Evolutionary conservation across 1,140 invertebrate species (phyloP).

Genomic region (Whitmania pigra): DNA sequence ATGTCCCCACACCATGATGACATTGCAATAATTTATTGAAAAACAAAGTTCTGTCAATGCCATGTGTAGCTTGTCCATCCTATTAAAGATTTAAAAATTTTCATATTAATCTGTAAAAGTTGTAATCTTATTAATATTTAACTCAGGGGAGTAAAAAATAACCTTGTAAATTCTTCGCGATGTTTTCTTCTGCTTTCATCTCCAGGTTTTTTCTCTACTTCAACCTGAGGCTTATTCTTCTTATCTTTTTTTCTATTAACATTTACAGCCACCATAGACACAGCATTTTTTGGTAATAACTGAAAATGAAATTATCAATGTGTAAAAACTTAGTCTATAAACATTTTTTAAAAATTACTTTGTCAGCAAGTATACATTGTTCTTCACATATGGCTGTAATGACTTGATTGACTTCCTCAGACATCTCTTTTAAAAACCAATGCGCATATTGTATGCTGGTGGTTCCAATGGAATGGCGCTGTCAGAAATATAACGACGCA

Average conservation of each 20-base stretch:
- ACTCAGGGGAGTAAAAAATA: slow-evolving; percentile 29
- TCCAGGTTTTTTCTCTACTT: slow-evolving; percentile 53
- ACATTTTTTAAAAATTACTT: slow-evolving; percentile 40
- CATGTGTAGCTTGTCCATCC: slow-evolving; percentile 97
- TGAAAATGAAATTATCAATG: slow-evolving; percentile 31
- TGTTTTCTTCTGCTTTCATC: slow-evolving; percentile 87
- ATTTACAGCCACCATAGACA: slow-evolving; percentile 64
- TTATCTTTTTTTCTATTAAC: slow-evolving; percentile 34
- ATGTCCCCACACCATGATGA: slow-evolving; percentile 96
- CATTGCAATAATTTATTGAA: slow-evolving; percentile 90
- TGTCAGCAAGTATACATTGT: slow-evolving; percentile 83
- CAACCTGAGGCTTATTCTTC: slow-evolving; percentile 28
- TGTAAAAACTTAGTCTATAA: not conserved
- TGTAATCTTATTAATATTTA: not conserved
- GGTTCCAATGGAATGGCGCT: slow-evolving; percentile 84
- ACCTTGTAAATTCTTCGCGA: slow-evolving; percentile 83
- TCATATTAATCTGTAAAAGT: not conserved
- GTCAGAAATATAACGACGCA: slow-evolving; percentile 21
- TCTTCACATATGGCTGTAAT: slow-evolving; percentile 96
- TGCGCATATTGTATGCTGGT: slow-evolving; percentile 90
- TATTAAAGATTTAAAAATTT: slow-evolving; percentile 29
- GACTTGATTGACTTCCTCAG: slow-evolving; percentile 95
- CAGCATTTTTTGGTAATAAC: slow-evolving; percentile 85
- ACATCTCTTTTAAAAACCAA: slow-evolving; percentile 95
- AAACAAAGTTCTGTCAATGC: slow-evolving; percentile 90